A percentile compares a stretch with the other conserved stretches of the same genome.
Evolutionary conservation across 2,888 invertebrate species (phyloP).

Genomic region (Ectropis crepuscularia): DNA sequence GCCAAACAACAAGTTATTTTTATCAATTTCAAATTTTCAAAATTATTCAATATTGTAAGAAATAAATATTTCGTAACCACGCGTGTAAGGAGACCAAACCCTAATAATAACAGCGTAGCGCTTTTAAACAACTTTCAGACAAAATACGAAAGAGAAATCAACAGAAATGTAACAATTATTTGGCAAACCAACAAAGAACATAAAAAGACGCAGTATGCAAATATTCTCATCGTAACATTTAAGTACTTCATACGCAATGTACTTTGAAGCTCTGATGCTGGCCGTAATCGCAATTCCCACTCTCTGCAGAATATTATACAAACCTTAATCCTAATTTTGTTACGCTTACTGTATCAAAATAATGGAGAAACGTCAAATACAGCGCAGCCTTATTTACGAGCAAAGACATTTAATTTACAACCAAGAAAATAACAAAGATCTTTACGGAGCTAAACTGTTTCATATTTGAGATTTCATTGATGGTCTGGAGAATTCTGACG

Average conservation of each 20-base stretch:
- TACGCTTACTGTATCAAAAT: constrained; percentile 39
- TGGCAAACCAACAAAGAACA: constrained; percentile 13
- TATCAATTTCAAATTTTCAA: too few species aligned
- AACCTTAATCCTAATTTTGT: constrained; percentile 28
- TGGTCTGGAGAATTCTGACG: too few species aligned
- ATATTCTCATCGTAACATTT: constrained; percentile 13
- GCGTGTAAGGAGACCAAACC: too few species aligned
- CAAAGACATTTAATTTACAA: constrained; percentile 10
- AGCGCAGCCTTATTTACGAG: constrained; percentile 39
- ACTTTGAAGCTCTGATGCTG: constrained; percentile 14
- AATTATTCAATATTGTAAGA: too few species aligned
- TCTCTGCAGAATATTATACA: constrained; percentile 12
- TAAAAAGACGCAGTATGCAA: constrained; percentile 12
- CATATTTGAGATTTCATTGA: too few species aligned
- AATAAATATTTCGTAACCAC: too few species aligned
- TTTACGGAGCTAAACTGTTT: too few species aligned
- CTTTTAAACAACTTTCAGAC: not conserved
- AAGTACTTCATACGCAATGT: constrained; percentile 12
- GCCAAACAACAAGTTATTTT: too few species aligned
- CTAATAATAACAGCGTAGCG: too few species aligned
- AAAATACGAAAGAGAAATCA: not conserved
- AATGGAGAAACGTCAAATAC: constrained; percentile 40
- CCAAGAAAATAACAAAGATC: constrained; percentile 5
- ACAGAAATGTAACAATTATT: not conserved
- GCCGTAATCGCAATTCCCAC: constrained; percentile 15